Conservation (phyloP, 2,113 vertebrate species). For the Tiliqua scincoides region DNA sequence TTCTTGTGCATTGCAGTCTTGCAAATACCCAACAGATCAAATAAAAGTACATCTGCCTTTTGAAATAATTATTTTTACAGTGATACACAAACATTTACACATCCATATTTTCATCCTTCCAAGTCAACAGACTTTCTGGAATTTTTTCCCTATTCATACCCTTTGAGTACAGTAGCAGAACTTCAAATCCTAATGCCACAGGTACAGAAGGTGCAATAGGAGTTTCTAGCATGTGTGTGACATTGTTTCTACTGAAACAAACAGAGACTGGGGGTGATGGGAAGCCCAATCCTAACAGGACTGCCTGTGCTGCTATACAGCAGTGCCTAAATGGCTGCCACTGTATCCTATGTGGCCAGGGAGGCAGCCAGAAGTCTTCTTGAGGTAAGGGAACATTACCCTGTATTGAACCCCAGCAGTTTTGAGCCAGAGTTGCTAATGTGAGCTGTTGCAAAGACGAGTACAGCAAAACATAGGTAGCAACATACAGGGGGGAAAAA, state of each 20-base stretch:
- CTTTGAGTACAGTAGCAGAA: not conserved
- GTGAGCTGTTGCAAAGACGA: not conserved
- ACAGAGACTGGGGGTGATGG: not conserved
- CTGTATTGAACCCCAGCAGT: too few species aligned
- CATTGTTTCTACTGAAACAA: not conserved
- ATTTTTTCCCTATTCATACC: not conserved
- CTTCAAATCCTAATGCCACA: not conserved
- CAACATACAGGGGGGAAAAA: not conserved
- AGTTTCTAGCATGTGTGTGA: too few species aligned
- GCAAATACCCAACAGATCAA: too few species aligned
- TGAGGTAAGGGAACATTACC: too few species aligned
- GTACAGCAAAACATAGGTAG: not conserved
- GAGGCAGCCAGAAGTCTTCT: too few species aligned
- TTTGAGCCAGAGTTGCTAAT: not conserved
- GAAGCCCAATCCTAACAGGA: too few species aligned
- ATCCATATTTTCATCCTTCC: not conserved
- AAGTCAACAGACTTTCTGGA: not conserved
- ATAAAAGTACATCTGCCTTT: too few species aligned
- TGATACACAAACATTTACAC: not conserved
- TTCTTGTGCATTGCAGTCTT: not conserved
- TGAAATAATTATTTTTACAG: too few species aligned
- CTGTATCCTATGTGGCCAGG: too few species aligned
- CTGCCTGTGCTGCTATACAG: too few species aligned
- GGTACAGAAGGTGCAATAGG: not conserved
- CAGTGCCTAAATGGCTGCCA: too few species aligned